These are phyloP conservation scores for Hypselothyrea guttata DNA, from an alignment of 2,888 invertebrate species.

Conservation along the genomic window DNA sequence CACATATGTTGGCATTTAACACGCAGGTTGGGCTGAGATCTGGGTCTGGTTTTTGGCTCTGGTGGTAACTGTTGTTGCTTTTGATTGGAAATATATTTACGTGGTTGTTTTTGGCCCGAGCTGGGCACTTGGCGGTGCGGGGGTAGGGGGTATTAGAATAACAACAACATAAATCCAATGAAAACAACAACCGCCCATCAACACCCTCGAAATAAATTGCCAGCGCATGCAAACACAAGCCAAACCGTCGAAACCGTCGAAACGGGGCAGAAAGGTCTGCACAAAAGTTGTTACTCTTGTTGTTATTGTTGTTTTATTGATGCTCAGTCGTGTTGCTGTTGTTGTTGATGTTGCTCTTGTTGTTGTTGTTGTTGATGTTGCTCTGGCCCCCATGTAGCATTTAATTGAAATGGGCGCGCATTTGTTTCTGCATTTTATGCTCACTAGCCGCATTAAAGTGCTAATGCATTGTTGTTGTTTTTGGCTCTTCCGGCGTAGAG, in stretches of 20 bases:
- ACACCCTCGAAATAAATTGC: constrained; percentile 75
- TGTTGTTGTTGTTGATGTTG: constrained; percentile 35
- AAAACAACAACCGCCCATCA: constrained; percentile 81
- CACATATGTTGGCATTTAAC: constrained; percentile 82
- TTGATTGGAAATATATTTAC: constrained; percentile 67
- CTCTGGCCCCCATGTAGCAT: constrained; percentile 58
- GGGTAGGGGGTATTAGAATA: constrained; percentile 69
- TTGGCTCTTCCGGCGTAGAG: constrained; percentile 45
- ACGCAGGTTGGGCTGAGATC: constrained; percentile 56
- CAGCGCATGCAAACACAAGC: constrained; percentile 38
- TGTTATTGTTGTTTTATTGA: constrained; percentile 52
- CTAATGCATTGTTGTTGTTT: constrained; percentile 80
- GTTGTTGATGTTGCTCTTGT: constrained; percentile 18
- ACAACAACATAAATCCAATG: constrained; percentile 78
- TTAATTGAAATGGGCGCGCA: constrained; percentile 77
- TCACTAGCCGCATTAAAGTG: constrained; percentile 77
- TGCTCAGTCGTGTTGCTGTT: constrained; percentile 40
- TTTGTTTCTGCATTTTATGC: constrained; percentile 75
- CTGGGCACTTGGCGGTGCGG: constrained; percentile 54
- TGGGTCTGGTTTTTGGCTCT: too few species aligned
- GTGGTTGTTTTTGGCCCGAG: constrained; percentile 43
- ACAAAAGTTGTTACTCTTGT: constrained; percentile 27
- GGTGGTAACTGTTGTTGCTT: constrained; percentile 57
- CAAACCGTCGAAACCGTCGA: constrained; percentile 4
- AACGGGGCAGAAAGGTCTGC: constrained; percentile 16